phyloP scores from a whole-genome alignment of 2,797 vertebrate species.

The Myotis planiceps region DNA sequence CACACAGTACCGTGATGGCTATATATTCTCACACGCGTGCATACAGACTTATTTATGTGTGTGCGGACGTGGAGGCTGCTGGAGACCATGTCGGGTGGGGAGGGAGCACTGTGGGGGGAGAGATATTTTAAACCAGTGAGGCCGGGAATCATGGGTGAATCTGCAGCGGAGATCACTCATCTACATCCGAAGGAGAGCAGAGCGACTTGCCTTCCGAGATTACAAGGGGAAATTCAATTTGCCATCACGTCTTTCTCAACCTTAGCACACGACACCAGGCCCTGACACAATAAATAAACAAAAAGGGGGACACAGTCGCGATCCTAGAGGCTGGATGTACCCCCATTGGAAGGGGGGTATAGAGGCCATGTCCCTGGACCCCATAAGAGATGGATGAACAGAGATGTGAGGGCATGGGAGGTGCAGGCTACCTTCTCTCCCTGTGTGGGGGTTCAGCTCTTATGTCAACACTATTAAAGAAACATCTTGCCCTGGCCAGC shows the following conservation, averaged over 20 bases:
- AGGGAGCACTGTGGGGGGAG: background rate
- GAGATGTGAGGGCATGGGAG: background rate
- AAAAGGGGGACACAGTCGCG: background rate
- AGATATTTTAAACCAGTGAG: background rate
- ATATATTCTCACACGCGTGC: slow-evolving; percentile 54
- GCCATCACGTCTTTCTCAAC: rapidly evolving
- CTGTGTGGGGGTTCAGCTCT: background rate
- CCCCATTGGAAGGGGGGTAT: background rate
- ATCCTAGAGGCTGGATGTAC: rapidly evolving
- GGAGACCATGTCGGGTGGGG: background rate
- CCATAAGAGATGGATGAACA: rapidly evolving
- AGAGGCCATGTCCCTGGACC: background rate
- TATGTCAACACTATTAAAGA: background rate
- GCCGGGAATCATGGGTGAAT: background rate
- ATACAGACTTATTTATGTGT: slow-evolving; percentile 61
- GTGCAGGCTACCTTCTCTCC: background rate
- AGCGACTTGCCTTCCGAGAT: background rate
- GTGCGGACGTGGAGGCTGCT: background rate
- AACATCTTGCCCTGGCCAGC: background rate
- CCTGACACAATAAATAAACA: background rate
- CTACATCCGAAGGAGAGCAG: background rate
- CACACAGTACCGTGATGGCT: slow-evolving; percentile 21
- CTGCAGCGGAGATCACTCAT: slow-evolving; percentile 9
- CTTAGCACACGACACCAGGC: background rate
- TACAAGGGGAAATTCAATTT: background rate